Conservation (phyloP, 2,113 vertebrate genomes). For the Chionomys nivalis region DNA sequence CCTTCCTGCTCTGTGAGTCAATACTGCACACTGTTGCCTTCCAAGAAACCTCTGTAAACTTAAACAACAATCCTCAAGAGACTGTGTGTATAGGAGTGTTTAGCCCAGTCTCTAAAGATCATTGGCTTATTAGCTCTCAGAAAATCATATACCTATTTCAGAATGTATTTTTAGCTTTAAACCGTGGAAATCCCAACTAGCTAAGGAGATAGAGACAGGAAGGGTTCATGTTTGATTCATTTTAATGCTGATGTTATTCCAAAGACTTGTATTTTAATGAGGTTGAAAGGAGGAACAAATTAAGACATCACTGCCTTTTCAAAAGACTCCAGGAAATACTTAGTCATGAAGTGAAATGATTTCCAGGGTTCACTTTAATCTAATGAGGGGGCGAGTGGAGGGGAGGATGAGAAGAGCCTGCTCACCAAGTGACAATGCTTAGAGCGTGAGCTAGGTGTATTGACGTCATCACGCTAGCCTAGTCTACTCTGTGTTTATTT, state of each 20-base stretch:
- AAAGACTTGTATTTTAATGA: constrained; percentile 46
- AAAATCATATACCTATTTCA: not conserved
- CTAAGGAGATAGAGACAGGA: not conserved
- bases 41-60: not conserved
- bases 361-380: constrained; percentile 29
- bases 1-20: not conserved
- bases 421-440: not conserved
- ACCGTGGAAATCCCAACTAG: not conserved
- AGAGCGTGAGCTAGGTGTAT: not conserved
- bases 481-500: not conserved
- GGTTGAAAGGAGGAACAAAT: constrained; percentile 25
- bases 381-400: not conserved
- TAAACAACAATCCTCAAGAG: not conserved
- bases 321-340: constrained; percentile 41
- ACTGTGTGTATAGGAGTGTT: not conserved
- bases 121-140: constrained; percentile 9
- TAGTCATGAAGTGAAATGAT: constrained; percentile 20
- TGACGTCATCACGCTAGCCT: not conserved
- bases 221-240: constrained; percentile 32
- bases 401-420: not conserved
- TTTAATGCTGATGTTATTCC: constrained; percentile 39
- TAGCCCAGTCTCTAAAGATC: not conserved
- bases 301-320: constrained; percentile 39
- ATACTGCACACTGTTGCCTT: not conserved
- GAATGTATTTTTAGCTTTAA: constrained; percentile 46